These are phyloP conservation scores for Abrostola triplasia DNA, from an alignment of 2,888 invertebrate genomes.

Conservation along the genomic window DNA sequence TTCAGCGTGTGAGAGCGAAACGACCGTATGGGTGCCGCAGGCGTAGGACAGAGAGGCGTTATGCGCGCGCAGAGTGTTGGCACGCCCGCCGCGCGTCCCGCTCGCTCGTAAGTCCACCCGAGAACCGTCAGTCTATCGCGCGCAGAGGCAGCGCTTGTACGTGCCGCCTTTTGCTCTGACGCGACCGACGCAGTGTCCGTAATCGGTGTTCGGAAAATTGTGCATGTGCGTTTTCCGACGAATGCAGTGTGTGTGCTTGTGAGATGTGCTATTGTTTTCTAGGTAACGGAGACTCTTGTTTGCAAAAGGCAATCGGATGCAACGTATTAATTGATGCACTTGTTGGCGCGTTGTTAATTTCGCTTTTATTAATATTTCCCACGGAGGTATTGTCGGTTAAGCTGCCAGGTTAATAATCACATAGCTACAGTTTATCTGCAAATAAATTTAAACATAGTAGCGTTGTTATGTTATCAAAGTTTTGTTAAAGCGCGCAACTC, in stretches of 20 bases:
- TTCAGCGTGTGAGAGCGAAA: conserved; percentile 78
- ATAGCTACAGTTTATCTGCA: conserved; percentile 48
- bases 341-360: conserved; percentile 74
- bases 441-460: conserved; percentile 45
- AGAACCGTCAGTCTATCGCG: conserved; percentile 85
- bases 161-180: conserved; percentile 83
- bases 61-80: conserved; percentile 84
- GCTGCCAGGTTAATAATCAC: conserved; percentile 55
- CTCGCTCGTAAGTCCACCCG: conserved; percentile 76
- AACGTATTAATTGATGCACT: conserved; percentile 73
- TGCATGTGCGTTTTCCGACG: conserved; percentile 88
- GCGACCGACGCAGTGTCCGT: conserved; percentile 87
- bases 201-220: conserved; percentile 88
- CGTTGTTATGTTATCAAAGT: conserved; percentile 56
- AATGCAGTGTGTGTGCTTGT: conserved; percentile 87
- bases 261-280: conserved; percentile 88
- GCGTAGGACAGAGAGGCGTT: conserved; percentile 73
- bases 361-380: conserved; percentile 73
- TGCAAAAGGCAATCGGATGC: conserved; percentile 80
- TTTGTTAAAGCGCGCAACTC: conserved; percentile 67
- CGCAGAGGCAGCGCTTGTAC: conserved; percentile 82
- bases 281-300: conserved; percentile 82
- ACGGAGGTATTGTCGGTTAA: conserved; percentile 63
- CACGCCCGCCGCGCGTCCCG: conserved; percentile 87
- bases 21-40: conserved; percentile 64